Base-by-base conservation (phyloP, 2,888 invertebrate genomes). In the Marronus borbonicus region DNA sequence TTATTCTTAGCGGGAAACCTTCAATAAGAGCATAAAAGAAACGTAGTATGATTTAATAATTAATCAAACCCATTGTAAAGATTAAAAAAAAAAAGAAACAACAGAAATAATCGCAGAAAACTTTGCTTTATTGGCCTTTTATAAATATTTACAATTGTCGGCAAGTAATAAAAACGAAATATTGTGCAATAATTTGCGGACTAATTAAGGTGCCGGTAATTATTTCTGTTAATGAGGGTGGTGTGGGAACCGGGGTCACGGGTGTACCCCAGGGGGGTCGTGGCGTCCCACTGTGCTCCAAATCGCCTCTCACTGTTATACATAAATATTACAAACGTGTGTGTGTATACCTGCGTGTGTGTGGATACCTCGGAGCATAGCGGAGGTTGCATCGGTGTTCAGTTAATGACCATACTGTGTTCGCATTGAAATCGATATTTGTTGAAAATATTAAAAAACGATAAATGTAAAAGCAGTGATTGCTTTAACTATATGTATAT, bases 171-270 rank as follows among this genome's bases (percentile, higher is more conserved):
- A 78, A 78, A 68, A 75, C 44, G 50, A 60, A 31, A 77, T 72
- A 68, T 75, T 66, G 74, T 75, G 75, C 69, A 78, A 76, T 77
- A 76, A 74, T 77, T 79, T 76, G 76, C 68, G 70, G 65, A 78
- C 72, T 82, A 81, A 81, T 82, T 81, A 82, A 80, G 76, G 80
- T 80, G 78, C 81, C 80, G 83, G 85, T 86, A 86, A 87, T 87
- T 86, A 86, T 86, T 86, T 86, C 84, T 85, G 84, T 85, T 87
- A 87, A 87, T 87, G 87, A 87, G 86, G 86, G 87, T 87, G 86
- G 86, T 84, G 84, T 85, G 86, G 85, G 85, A 86, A 85, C 84
- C 80, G 83, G 84, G 87, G 85, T 87, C 87, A 85, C 85, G 84
- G 85, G 83, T 80, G 82, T 81, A 80, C 80, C 83, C 80, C 82